Base-by-base conservation (phyloP, 2,888 invertebrate species). In the Isotomurus palustris region DNA sequence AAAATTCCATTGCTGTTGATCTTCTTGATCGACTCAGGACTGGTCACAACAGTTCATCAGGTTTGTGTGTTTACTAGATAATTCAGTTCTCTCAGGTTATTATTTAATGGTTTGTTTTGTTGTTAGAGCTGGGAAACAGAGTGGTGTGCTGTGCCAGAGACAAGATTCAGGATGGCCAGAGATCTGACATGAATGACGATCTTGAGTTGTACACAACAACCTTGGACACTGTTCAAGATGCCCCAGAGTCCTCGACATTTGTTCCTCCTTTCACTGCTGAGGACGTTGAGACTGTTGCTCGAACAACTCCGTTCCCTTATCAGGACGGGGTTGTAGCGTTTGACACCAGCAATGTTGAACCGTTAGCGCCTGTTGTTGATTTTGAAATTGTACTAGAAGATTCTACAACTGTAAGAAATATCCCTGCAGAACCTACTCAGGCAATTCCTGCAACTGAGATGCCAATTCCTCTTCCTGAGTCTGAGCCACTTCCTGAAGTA, bases 141-240 rank as follows among this genome's bases (percentile, higher is more conserved):
- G 56, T 60, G 5, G 49, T 66, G 5, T 66, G 66, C 22, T 66
- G 66, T 50, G 60, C 66, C 6, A 62, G 56, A 27, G 60, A 58
- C 22, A 62, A 58, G 28, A 49, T 66, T 10, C 54, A 59, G 10
- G 55, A 48, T n/a, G 53, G 53, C 0, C 49, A 54, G 3, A 38
- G 62, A 24, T 57, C 65, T n/a, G 59, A 56, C 5, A 21, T 64
- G 21, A 58, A 65, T 29, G 59, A 65, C 21, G 65, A 65, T 8
- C 32, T 57, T 1, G 53, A 56, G 22, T 35, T 47, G 32, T 62
- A 60, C 32, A 57, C 51, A 14, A 65, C 65, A 3, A 58, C 62
- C 4, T 49, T 54, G 8, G 17, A 6, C 8, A 6, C 8, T 3
- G 29, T 40, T 27, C 43, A 17, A 4, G 43, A 43, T 19, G n/a